Evolutionary conservation across 2,797 vertebrate genomes (phyloP).

Genomic region (Vireo griseus): DNA sequence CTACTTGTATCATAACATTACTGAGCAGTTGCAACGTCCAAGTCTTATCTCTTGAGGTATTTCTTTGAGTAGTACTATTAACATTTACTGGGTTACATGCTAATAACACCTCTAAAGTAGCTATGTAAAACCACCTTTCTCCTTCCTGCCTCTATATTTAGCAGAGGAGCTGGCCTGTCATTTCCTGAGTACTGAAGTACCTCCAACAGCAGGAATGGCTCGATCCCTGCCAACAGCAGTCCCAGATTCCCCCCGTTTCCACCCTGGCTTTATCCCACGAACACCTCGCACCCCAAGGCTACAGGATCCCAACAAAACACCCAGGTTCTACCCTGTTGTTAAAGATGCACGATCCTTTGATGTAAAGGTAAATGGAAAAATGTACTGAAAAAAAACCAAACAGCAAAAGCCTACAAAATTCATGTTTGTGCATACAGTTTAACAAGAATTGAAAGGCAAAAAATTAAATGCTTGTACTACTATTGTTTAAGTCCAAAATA

Average conservation of each 20-base stretch:
- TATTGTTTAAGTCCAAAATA: background rate
- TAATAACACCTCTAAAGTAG: background rate
- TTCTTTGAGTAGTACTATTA: background rate
- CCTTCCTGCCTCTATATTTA: background rate
- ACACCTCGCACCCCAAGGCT: constrained; percentile 83
- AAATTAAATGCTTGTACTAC: background rate
- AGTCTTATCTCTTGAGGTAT: background rate
- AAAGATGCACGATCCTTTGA: constrained; percentile 85
- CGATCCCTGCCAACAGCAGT: constrained; percentile 79
- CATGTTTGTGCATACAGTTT: accelerated
- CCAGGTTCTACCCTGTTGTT: constrained; percentile 92
- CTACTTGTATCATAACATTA: background rate
- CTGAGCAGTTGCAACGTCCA: background rate
- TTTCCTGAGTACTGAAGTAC: constrained; percentile 26
- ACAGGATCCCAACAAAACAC: constrained; percentile 87
- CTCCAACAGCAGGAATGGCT: constrained; percentile 66
- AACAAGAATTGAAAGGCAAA: background rate
- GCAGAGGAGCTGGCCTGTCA: constrained; percentile 45
- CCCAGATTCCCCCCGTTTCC: constrained; percentile 75
- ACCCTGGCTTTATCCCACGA: constrained; percentile 70
- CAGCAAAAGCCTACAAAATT: background rate
- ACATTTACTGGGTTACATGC: background rate
- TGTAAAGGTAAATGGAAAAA: constrained; percentile 73
- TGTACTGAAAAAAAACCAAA: background rate
- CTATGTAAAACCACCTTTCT: background rate